Evolutionary conservation across 2,888 invertebrate genomes (phyloP), one percentile per base, ranked within the genome.

Genomic region (Eretmocerus hayati): DNA sequence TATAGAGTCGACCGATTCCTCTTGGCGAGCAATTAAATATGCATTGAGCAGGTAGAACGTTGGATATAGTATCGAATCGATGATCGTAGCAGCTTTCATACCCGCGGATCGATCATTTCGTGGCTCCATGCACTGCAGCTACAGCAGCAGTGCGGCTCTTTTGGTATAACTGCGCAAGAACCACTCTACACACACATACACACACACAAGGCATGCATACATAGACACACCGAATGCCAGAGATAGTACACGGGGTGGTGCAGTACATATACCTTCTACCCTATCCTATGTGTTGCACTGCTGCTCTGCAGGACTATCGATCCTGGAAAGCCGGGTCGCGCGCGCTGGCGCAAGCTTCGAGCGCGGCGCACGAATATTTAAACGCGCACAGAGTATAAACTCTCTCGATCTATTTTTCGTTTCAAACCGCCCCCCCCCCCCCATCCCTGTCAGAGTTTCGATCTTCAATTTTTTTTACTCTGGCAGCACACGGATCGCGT

Each of bases 351-450:
- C 48, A 33, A 46, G 44, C 52, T 41, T 44, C 48, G 50, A 46
- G 42, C 49, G 40, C 49, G 40, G n/a, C 50, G 40, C 48, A 48
- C 50, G 47, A 53, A 53, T 50, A 50, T 51, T 51, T 54, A 51
- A 50, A 47, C 53, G 50, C 36, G n/a, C n/a, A n/a, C n/a, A n/a
- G n/a, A n/a, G n/a, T n/a, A n/a, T n/a, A 50, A 42, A 44, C 42
- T 45, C 42, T 47, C 47, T 42, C 52, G 46, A 33, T 50, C 47
- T 55, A 51, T 50, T 51, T 55, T 53, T 52, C 53, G 47, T 51
- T 49, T 46, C 42, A 48, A 31, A 32, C 42, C 33, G 15, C 38
- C 45, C 30, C 37, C 42, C 48, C 53, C 50, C 16, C 32, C 30
- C 35, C 22, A 32, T 23, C 38, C 23, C 23, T 38, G 39, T 13